Base-by-base conservation (phyloP, 2,797 vertebrate genomes). In the Myotis daubentonii region DNA sequence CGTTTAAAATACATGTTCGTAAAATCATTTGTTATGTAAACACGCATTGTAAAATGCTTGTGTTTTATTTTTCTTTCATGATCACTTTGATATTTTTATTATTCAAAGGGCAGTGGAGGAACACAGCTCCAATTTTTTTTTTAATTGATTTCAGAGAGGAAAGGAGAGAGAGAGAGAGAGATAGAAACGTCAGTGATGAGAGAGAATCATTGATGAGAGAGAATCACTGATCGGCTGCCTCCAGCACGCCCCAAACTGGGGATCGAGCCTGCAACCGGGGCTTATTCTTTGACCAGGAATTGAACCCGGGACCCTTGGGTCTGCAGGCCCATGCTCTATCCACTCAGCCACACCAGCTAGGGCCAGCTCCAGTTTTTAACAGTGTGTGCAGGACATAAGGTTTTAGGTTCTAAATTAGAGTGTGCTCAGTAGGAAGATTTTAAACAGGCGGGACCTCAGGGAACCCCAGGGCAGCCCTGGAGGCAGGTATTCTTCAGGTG, bases 11-110 rank as follows among this genome's bases (percentile, higher is more conserved):
- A 11, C 17, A 36, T 30, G 20, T 38, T 79, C 44, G 12, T 49
- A 80, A 95, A 90, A 57, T 84, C 83, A 49, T 60, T 62, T 85
- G 28, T 88, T 41, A 72, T 16, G 11, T 49, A 84, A 95, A 80
- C 57, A 68, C 36, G 23, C 30, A 13, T n/a, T 30, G 38, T 30
- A 49, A 78, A 75, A 60, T 51, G 41, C 38, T 62, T 51, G 25
- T 3, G 0, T 51, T 92, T 89, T 65, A 74, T 86, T 71, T 94
- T 92, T 75, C 19, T 80, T 80, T 89, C 30, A 41, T 25, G 53
- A 41, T 85, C 47, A 47, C 49, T 81, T 90, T 60, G 68, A 23
- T 91, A 51, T 83, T 86, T 79, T 81, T 87, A 49, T 71, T 92
- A 85, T 91, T 84, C 60, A 88, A 91, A 85, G 30, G 33, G 47